These are phyloP conservation scores for Xiphias gladius DNA, from an alignment of 2,113 vertebrate species.

Conservation along the genomic window DNA sequence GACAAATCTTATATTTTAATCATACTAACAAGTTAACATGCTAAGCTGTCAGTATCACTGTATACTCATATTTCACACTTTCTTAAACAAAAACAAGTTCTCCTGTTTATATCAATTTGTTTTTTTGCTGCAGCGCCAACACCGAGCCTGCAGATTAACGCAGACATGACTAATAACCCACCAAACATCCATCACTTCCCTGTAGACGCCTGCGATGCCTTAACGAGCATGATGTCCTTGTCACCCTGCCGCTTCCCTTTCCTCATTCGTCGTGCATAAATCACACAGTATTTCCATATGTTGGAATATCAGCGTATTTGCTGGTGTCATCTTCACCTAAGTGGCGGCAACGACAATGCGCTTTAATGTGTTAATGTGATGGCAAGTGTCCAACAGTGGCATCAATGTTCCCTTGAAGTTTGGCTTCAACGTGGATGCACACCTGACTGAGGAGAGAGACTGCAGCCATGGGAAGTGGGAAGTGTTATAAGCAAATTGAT, in stretches of 20 bases:
- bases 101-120: constrained; percentile 33
- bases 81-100: constrained; percentile 9
- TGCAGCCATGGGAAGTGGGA: background rate
- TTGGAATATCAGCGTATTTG: constrained; percentile 7
- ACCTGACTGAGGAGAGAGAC: constrained; percentile 6
- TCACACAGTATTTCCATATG: constrained; percentile 46
- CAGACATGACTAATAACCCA: constrained; percentile 40
- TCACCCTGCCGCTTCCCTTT: constrained; percentile 8
- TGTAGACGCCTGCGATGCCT: constrained; percentile 10
- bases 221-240: constrained; percentile 51
- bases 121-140: background rate
- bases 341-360: background rate
- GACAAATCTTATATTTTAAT: constrained; percentile 12
- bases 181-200: constrained; percentile 44
- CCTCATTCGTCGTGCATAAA: constrained; percentile 23
- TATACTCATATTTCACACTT: constrained; percentile 22
- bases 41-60: constrained; percentile 17
- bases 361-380: constrained; percentile 38
- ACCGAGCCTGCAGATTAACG: constrained; percentile 10
- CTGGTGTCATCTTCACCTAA: background rate
- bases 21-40: background rate
- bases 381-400: constrained; percentile 2
- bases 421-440: background rate
- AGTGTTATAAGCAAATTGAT: background rate
- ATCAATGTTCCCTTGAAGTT: background rate